phyloP scores from a whole-genome alignment of 2,113 vertebrate species.

The Sclerurus mexicanus region DNA sequence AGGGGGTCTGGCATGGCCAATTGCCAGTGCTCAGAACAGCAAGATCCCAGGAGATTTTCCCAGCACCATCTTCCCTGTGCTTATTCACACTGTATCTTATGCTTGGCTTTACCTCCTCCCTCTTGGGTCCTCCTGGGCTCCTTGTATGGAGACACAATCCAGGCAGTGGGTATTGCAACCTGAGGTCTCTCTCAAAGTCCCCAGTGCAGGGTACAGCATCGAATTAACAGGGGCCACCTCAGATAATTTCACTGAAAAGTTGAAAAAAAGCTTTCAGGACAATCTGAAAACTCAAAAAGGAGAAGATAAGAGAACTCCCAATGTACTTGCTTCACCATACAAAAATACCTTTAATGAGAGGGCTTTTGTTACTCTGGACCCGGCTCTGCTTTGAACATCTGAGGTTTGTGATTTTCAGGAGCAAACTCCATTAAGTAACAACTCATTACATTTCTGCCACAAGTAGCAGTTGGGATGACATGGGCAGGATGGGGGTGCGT shows the following conservation, averaged over 20 bases:
- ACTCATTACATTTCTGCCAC: neutral
- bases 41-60: neutral
- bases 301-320: neutral
- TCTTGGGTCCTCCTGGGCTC: neutral
- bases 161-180: neutral
- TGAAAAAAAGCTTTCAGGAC: neutral
- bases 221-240: neutral
- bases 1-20: neutral
- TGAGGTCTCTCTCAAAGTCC: neutral
- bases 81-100: accelerated
- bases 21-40: accelerated
- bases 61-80: neutral
- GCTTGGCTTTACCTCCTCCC: neutral
- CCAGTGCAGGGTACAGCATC: accelerated
- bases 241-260: neutral
- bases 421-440: neutral
- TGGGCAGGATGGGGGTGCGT: neutral
- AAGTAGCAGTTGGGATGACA: neutral
- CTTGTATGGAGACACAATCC: neutral
- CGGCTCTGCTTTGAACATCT: neutral
- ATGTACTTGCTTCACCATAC: neutral
- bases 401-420: neutral
- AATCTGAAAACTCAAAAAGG: neutral
- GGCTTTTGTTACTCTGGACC: neutral
- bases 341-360: neutral